These are phyloP conservation scores for Paratrypauchen microcephalus DNA, from an alignment of 2,797 vertebrate genomes.

Conservation along the genomic window DNA sequence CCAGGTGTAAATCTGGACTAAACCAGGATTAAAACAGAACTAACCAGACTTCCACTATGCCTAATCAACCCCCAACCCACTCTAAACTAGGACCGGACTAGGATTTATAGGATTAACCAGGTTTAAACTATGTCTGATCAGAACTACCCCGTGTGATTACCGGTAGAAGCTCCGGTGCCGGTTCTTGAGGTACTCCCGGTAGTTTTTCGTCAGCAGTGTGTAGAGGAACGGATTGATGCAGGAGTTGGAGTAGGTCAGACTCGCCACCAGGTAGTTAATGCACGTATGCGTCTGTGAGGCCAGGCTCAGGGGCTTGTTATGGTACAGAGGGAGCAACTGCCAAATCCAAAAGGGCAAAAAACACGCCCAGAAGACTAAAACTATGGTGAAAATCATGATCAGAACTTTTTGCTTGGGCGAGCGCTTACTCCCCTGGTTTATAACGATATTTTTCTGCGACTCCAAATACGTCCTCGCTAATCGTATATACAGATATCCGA, in stretches of 20 bases:
- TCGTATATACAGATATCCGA: slow-evolving; percentile 86
- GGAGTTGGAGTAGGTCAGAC: slow-evolving; percentile 86
- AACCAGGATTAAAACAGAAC: background rate
- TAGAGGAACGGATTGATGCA: slow-evolving; percentile 87
- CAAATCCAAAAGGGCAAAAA: slow-evolving; percentile 93
- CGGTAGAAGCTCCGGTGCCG: slow-evolving; percentile 86
- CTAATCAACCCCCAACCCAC: too few relatives aligned
- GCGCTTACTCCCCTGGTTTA: slow-evolving; percentile 74
- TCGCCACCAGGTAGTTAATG: slow-evolving; percentile 91
- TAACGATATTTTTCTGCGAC: slow-evolving; percentile 80
- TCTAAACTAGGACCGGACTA: too few relatives aligned
- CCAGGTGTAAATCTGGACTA: too few relatives aligned
- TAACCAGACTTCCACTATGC: background rate
- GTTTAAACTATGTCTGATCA: too few relatives aligned
- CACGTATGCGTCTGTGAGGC: slow-evolving; percentile 85
- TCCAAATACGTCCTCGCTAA: slow-evolving; percentile 87
- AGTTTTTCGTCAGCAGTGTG: slow-evolving; percentile 85
- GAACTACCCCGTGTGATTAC: background rate
- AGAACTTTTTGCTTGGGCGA: slow-evolving; percentile 89
- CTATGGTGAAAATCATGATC: slow-evolving; percentile 90
- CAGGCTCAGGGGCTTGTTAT: slow-evolving; percentile 78
- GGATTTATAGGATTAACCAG: too few relatives aligned
- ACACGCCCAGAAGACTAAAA: slow-evolving; percentile 91
- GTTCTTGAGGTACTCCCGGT: slow-evolving; percentile 85
- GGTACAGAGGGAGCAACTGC: slow-evolving; percentile 89